A percentile compares a stretch with the other conserved stretches of the same genome.
Evolutionary conservation across 2,888 invertebrate genomes (phyloP).

Genomic region (Ophioninae sp.): DNA sequence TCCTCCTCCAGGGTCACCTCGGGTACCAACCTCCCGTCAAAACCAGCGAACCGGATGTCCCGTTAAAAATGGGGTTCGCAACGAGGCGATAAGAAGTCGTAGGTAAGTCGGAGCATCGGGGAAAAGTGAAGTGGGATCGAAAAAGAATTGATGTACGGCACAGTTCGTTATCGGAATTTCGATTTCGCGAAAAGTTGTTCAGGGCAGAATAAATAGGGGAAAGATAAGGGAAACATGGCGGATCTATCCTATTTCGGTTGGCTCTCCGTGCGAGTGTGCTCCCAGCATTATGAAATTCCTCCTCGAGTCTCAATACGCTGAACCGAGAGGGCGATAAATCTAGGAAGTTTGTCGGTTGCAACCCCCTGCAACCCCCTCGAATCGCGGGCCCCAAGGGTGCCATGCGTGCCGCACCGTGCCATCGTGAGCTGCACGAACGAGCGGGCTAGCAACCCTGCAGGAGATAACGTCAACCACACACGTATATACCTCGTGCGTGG

Average conservation of each 20-base stretch:
- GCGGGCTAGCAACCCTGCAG: constrained; percentile 27
- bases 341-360: constrained; percentile 44
- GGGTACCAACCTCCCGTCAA: background rate
- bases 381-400: constrained; percentile 49
- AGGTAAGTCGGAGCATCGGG: background rate
- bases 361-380: background rate
- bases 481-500: constrained; percentile 32
- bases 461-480: constrained; percentile 35
- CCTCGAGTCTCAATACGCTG: constrained; percentile 53
- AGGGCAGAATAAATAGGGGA: constrained; percentile 10
- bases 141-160: background rate
- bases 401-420: constrained; percentile 56
- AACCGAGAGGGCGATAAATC: constrained; percentile 57
- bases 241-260: constrained; percentile 6
- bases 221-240: constrained; percentile 4
- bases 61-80: background rate
- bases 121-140: background rate
- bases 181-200: constrained; percentile 12
- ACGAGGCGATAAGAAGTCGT: background rate
- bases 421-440: constrained; percentile 47
- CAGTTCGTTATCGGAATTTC: background rate
- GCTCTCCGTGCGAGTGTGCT: background rate
- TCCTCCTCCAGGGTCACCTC: background rate
- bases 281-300: constrained; percentile 43
- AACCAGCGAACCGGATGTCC: background rate